Evolutionary conservation across 2,888 invertebrate genomes (phyloP), one percentile per base, ranked within the genome.

Genomic region (Myathropa florea): DNA sequence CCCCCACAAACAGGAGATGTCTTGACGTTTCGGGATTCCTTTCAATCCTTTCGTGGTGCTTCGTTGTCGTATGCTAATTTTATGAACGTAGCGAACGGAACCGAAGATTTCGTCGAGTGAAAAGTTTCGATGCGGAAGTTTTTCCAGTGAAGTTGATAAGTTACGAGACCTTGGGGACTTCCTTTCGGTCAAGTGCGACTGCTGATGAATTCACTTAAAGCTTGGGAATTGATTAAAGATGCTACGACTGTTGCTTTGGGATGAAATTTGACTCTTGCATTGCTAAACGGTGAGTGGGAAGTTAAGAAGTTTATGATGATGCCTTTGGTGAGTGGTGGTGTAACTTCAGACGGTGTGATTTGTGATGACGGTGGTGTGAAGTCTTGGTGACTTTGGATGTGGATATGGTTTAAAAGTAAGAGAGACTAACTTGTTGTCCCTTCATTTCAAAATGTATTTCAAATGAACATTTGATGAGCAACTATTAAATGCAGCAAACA

Each of bases 31-130:
- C 9, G 46, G 46, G 46, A 46, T 18, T 46, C 18, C 18, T 18
- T 46, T 46, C 46, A 46, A 46, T 46, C 46, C 46, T 46, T 46
- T 46, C 46, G 18, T 46, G 18, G 46, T 18, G 46, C 46, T 46
- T 10, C 10, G 46, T n/a, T 18, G 46, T 46, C 63, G 73, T 68
- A 81, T 73, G 73, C 63, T 81, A 81, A 73, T 82, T 82, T 70
- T 55, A 64, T 81, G 59, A 46, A 33, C 33, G 33, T 33, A 7
- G 33, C 10, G 39, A 33, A 57, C 21, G 14, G 24, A 76, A 26
- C 12, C 12, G 60, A 71, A 60, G 64, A 75, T 81, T 68, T 46
- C 18, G 46, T 68, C 30, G 61, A 68, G 53, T 61, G 33, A 28
- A 75, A 75, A 75, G 24, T 65, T 65, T 23, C 24, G 57, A 26